Base-by-base conservation (phyloP, 92 coral and sea anemone species). In the Epizoanthus ramosus region DNA sequence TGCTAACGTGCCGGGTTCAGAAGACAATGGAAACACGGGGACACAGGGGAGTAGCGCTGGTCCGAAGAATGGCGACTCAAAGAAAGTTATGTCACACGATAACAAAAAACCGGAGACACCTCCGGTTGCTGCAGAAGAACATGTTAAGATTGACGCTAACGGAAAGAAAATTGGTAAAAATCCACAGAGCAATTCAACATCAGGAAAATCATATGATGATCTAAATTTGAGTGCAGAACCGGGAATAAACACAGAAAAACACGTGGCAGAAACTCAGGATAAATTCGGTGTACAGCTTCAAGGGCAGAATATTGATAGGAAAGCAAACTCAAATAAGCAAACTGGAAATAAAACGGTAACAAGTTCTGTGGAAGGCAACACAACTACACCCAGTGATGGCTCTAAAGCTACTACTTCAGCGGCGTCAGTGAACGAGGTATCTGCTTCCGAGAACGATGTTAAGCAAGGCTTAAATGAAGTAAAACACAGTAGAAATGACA, bases 61-160 rank as follows among this genome's bases (percentile, higher is more conserved):
- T 43, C 71, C 82, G 25, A 77, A 41, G 71, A 77, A 77, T 22
- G 82, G 7, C 18, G 56, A 18, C 10, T 63, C 41, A 17, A 77
- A 77, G 6, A 77, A 77, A 43, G 5, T 77, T 21, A 12, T 75
- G 18, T 57, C 80, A 33, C 82, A 77, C 37, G 58, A 15, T 33
- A 22, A 14, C 23, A 63, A 77, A 23, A 33, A 13, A 7, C 6
- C 31, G 7, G 43, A 60, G 8, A 41, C 71, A 35, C 68, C 68
- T 25, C 28, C 72, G 1, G 41, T 21, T 61, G 45, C 12, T 4
- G 17, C 4, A 12, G 57, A 69, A 10, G 43, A 43, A 15, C 61
- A 22, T 45, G 57, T 50, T 3, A 25, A 77, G 10, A 15, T 21
- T 39, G 47, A 41, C 59, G 60, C 52, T 22, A 33, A 33, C 28